Evolutionary conservation across 2,113 vertebrate genomes (phyloP), one percentile per base, ranked within the genome.

Genomic region (Girardinichthys multiradiatus): DNA sequence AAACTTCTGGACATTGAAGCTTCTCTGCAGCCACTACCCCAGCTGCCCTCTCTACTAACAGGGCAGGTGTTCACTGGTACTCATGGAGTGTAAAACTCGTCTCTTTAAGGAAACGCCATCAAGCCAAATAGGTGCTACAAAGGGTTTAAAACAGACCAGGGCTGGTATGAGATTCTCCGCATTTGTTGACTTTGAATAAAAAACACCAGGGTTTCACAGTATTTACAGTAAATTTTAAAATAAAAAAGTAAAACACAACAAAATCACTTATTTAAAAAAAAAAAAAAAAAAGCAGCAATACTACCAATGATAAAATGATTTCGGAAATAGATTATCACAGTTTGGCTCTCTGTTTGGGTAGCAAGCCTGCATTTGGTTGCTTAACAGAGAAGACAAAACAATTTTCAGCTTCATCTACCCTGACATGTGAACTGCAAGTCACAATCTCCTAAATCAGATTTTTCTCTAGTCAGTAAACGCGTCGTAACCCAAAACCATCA

Each of bases 1-100:
- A 97, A 99, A 93, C 96, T 97, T 98, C 94, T 95, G 96, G 97
- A 98, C 96, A 98, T 96, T 95, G 94, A 95, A 94, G 96, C 96
- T 96, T 97, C 96, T 96, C 95, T 96, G 91, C 96, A 84, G 89
- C 92, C 95, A 89, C 93, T 94, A 92, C 73, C 80, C 79, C 86
- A 76, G 80, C 90, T 81, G 80, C 76, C 83, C 77, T 79, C 68
- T 33, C 7, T 39, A 58, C 73, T 85, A 84, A 91, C 83, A 81
- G 77, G 81, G 75, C 71, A 64, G 79, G 81, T 81, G 86, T 84
- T 54, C 24, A 24, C 48, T 54, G 48, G 24, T 3, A 24, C 48
- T n/a, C 9, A 8, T 54, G 8, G 7, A n/a, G 24, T 10, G 51
- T 24, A 57, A 14, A 39, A 81, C 72, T 70, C 75, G 51, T 78